These are phyloP conservation scores for Grus americana DNA, from an alignment of 2,113 vertebrate genomes.

Conservation along the genomic window DNA sequence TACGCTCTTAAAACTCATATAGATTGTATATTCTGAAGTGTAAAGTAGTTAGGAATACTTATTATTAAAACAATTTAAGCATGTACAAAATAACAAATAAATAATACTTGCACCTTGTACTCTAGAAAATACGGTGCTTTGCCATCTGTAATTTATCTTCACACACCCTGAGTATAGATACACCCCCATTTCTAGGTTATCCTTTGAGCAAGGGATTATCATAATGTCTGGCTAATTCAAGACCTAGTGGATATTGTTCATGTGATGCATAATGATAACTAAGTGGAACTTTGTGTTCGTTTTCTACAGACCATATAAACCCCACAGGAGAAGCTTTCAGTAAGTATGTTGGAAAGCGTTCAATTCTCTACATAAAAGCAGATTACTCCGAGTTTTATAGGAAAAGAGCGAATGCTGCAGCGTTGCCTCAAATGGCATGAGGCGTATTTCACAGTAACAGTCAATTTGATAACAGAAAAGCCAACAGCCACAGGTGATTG, in stretches of 20 bases:
- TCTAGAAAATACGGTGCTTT: neutral
- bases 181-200: neutral
- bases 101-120: neutral
- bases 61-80: neutral
- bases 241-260: neutral
- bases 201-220: neutral
- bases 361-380: neutral
- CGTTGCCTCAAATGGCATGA: neutral
- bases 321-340: neutral
- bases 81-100: neutral
- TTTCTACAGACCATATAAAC: neutral
- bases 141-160: neutral
- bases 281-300: neutral
- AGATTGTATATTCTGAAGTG: neutral
- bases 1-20: neutral
- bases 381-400: neutral
- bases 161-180: neutral
- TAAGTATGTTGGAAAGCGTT: neutral
- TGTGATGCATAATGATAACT: neutral
- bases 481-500: neutral
- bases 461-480: slow-evolving; percentile 39
- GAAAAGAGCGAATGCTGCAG: neutral
- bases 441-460: slow-evolving; percentile 23
- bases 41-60: neutral
- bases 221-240: neutral